Percentiles rank a stretch among this genome's conserved stretches.
phyloP scores from a whole-genome alignment of 1,140 invertebrate genomes.

The Penaeus vannamei region DNA sequence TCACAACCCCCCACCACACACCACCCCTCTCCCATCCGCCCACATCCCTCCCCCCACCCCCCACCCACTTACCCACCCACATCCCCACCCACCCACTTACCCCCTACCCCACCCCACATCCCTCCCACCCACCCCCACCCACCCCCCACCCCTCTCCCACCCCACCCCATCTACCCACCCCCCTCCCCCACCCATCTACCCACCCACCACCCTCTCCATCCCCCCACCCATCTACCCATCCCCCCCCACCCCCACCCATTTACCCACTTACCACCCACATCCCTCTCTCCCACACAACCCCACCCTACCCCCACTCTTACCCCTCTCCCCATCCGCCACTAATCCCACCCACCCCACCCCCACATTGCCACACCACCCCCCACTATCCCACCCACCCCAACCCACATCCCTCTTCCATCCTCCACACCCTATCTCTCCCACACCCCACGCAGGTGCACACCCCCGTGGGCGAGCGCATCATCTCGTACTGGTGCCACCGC shows the following conservation, averaged over 20 bases:
- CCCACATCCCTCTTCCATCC: too few species aligned
- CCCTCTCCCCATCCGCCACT: not conserved
- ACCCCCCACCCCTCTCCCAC: not conserved
- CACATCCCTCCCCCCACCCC: not conserved
- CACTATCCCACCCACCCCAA: not conserved
- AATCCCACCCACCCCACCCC: not conserved
- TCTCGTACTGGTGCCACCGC: conserved; percentile 78
- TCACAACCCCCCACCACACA: not conserved
- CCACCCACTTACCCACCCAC: not conserved
- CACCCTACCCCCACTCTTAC: not conserved
- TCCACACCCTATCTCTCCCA: not conserved
- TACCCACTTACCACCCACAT: not conserved
- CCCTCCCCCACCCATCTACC: too few species aligned
- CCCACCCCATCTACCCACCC: not conserved
- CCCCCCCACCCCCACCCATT: too few species aligned
- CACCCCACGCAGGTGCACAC: conserved; percentile 74
- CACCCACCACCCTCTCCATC: too few species aligned
- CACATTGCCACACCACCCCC: not conserved
- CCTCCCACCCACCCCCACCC: not conserved
- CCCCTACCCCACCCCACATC: not conserved
- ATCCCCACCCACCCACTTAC: not conserved
- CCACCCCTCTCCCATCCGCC: not conserved
- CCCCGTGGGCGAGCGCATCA: conserved; percentile 74
- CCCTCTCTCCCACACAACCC: too few species aligned
- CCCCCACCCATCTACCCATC: too few species aligned